Evolutionary conservation across 2,888 invertebrate species (phyloP).

Genomic region (Tachina grossa): DNA sequence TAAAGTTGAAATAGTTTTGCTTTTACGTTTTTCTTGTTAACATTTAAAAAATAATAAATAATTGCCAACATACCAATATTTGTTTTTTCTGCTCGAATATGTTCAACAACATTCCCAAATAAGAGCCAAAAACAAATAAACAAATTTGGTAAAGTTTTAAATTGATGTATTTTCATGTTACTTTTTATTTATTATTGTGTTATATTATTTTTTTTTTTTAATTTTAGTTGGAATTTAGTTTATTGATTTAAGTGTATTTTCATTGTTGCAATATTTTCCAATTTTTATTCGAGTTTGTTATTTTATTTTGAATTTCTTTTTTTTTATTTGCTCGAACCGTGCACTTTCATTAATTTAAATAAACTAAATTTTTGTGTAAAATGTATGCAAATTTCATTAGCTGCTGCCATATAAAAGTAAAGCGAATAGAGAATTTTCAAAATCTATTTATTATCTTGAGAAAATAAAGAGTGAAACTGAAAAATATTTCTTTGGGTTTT

Average conservation of each 20-base stretch:
- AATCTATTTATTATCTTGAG: not conserved
- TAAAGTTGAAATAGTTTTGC: not conserved
- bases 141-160: slow-evolving; percentile 23
- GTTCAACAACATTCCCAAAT: slow-evolving; percentile 47
- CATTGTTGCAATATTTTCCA: not conserved
- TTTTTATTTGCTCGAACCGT: not conserved
- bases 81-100: slow-evolving; percentile 66
- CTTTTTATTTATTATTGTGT: slow-evolving; percentile 7
- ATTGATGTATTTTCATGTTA: slow-evolving; percentile 56
- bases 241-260: slow-evolving; percentile 1
- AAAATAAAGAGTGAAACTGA: slow-evolving; percentile 16
- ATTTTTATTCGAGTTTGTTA: slow-evolving; percentile 13
- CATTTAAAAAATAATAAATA: slow-evolving; percentile 3
- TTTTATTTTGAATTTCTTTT: no score
- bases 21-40: slow-evolving; percentile 8
- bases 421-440: slow-evolving; percentile 35
- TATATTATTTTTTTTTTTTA: slow-evolving; percentile 18
- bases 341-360: slow-evolving; percentile 42
- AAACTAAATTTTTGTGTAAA: slow-evolving; percentile 33
- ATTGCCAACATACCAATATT: slow-evolving; percentile 72
- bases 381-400: slow-evolving; percentile 30
- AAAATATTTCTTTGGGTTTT: not conserved
- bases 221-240: slow-evolving; percentile 23
- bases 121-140: slow-evolving; percentile 33
- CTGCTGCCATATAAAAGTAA: slow-evolving; percentile 12